Evolutionary conservation across 2,113 vertebrate genomes (phyloP).

Genomic region (Elephantulus edwardii): DNA sequence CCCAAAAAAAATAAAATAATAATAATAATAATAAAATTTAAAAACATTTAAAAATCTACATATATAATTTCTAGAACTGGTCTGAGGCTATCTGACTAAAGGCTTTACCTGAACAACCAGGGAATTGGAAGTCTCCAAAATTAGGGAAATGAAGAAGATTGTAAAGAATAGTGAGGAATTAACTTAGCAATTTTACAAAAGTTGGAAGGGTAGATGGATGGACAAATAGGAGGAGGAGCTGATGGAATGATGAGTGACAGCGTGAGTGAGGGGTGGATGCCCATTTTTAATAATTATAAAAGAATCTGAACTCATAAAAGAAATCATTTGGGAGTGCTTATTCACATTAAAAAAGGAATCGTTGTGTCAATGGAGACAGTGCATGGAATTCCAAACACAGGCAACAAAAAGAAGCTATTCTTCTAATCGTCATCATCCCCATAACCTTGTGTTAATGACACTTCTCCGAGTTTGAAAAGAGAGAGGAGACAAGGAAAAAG

Average conservation of each 20-base stretch:
- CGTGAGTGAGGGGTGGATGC: fast-evolving
- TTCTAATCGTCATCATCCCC: fast-evolving
- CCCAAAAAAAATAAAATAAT: too few relatives aligned
- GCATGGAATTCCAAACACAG: not conserved
- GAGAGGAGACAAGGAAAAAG: not conserved
- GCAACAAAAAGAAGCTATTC: fast-evolving
- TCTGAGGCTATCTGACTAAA: not conserved
- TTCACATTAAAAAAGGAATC: not conserved
- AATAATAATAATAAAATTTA: too few relatives aligned
- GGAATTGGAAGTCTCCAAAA: not conserved
- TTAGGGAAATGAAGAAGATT: not conserved
- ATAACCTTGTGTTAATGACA: not conserved
- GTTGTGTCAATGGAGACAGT: not conserved
- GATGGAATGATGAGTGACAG: not conserved
- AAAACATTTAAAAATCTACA: too few relatives aligned
- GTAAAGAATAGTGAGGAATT: not conserved
- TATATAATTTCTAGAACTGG: fast-evolving
- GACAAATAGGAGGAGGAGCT: not conserved
- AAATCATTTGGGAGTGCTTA: not conserved
- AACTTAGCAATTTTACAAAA: not conserved
- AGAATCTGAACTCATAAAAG: not conserved
- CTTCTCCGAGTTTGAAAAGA: not conserved
- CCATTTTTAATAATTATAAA: not conserved
- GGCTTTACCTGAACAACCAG: not conserved
- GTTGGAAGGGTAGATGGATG: not conserved